Evolutionary conservation across 2,888 invertebrate genomes (phyloP).

Genomic region (Entomobrya multifasciata): DNA sequence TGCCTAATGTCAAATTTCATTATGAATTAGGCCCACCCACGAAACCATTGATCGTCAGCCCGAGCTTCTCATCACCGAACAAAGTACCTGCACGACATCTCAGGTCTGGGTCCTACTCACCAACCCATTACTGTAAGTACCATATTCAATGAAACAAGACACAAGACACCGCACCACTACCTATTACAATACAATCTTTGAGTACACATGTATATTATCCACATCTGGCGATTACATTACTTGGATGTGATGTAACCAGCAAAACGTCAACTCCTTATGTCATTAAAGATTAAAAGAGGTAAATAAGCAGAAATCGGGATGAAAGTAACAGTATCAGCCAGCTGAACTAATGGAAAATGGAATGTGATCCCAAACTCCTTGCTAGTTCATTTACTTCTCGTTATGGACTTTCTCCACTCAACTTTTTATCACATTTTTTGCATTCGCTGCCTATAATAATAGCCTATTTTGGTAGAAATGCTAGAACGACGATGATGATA

Average conservation of each 20-base stretch:
- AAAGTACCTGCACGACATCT: slow-evolving; percentile 74
- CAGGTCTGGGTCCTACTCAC: slow-evolving; percentile 71
- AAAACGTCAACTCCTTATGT: not conserved
- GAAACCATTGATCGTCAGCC: slow-evolving; percentile 70
- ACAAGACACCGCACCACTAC: too few relatives aligned
- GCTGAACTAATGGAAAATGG: not conserved
- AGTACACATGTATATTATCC: too few relatives aligned
- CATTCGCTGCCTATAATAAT: too few relatives aligned
- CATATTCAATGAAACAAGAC: not conserved
- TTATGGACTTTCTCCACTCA: not conserved
- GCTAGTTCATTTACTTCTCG: not conserved
- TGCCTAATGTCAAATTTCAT: slow-evolving; percentile 37
- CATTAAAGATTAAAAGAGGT: slow-evolving; percentile 7
- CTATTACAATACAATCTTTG: too few relatives aligned
- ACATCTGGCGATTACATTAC: too few relatives aligned
- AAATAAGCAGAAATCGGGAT: not conserved
- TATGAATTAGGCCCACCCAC: slow-evolving; percentile 66
- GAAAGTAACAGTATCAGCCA: not conserved
- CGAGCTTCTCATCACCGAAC: slow-evolving; percentile 72
- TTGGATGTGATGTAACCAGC: too few relatives aligned
- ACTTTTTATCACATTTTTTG: too few relatives aligned
- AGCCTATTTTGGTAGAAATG: too few relatives aligned
- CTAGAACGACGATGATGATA: not conserved
- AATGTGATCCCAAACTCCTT: not conserved
- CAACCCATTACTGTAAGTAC: slow-evolving; percentile 74